Conservation (phyloP, 2,888 invertebrate genomes). For the Drosophila nigritarsus region DNA sequence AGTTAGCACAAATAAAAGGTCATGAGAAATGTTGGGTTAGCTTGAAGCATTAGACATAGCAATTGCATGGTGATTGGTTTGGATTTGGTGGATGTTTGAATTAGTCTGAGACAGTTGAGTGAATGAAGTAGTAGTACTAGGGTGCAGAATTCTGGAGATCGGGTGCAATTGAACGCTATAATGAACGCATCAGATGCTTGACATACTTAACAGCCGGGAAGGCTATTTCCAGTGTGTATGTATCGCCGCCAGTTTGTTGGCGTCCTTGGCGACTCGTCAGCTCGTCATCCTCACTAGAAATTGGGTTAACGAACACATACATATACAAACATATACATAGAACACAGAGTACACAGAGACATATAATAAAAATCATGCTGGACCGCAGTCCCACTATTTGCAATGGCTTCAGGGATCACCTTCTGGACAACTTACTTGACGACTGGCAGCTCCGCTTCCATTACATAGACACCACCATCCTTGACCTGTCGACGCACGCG, state of each 20-base stretch:
- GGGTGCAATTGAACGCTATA: slow-evolving; percentile 52
- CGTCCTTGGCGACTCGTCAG: slow-evolving; percentile 89
- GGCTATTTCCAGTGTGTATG: slow-evolving; percentile 95
- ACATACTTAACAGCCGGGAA: slow-evolving; percentile 97
- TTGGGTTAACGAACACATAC: slow-evolving; percentile 69
- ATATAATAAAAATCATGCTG: slow-evolving; percentile 47
- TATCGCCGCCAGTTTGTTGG: slow-evolving; percentile 91
- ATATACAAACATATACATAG: slow-evolving; percentile 59
- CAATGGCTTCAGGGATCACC: background rate
- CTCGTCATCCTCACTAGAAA: slow-evolving; percentile 80
- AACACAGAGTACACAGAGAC: slow-evolving; percentile 56
- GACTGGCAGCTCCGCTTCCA: slow-evolving; percentile 93
- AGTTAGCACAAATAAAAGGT: slow-evolving; percentile 53
- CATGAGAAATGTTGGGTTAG: slow-evolving; percentile 50
- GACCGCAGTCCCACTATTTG: slow-evolving; percentile 4
- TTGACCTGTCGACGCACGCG: slow-evolving; percentile 88
- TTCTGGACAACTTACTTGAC: slow-evolving; percentile 90
- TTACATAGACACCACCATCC: slow-evolving; percentile 92
- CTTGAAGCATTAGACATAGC: slow-evolving; percentile 51
- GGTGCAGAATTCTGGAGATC: slow-evolving; percentile 63
- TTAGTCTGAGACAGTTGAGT: slow-evolving; percentile 61
- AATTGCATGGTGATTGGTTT: slow-evolving; percentile 30
- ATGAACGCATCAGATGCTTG: slow-evolving; percentile 40
- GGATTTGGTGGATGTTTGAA: slow-evolving; percentile 24
- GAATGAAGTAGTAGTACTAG: slow-evolving; percentile 46